phyloP scores from a whole-genome alignment of 2,888 invertebrate species.

The Leptopterna dolabrata region DNA sequence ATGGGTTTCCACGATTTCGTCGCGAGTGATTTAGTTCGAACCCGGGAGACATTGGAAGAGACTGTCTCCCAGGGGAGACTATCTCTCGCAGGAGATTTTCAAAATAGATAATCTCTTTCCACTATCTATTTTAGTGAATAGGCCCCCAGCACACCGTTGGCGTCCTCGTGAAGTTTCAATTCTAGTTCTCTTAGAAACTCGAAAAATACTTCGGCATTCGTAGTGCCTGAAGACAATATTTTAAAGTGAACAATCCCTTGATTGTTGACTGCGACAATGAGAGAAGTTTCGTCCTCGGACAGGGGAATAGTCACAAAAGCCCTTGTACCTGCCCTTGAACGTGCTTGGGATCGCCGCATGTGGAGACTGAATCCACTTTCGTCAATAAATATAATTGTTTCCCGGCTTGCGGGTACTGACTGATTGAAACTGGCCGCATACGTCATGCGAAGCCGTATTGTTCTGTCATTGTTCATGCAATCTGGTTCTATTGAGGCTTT shows the following conservation, averaged over 20 bases:
- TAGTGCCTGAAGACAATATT: background rate
- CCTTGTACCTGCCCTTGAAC: background rate
- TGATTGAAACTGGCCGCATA: conserved; percentile 18
- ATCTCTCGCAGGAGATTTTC: too few relatives aligned
- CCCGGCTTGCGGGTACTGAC: background rate
- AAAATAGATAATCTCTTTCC: too few relatives aligned
- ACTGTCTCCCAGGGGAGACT: too few relatives aligned
- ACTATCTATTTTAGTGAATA: too few relatives aligned
- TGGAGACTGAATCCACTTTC: too few relatives aligned
- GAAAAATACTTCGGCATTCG: conserved; percentile 1
- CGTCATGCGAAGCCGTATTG: too few relatives aligned
- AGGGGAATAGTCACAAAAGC: background rate
- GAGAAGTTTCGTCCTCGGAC: background rate
- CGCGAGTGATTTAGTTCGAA: too few relatives aligned
- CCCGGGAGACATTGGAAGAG: too few relatives aligned
- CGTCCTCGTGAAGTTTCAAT: background rate
- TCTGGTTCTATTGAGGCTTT: background rate
- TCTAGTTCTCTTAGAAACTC: background rate
- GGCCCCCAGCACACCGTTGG: conserved; percentile 5
- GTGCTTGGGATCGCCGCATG: conserved; percentile 15
- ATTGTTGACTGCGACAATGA: background rate
- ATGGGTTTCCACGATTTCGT: too few relatives aligned
- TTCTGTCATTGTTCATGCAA: background rate
- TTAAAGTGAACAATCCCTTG: background rate
- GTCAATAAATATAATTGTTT: background rate